phyloP scores from a whole-genome alignment of 2,888 invertebrate genomes.

The Ariolimax columbianus region DNA sequence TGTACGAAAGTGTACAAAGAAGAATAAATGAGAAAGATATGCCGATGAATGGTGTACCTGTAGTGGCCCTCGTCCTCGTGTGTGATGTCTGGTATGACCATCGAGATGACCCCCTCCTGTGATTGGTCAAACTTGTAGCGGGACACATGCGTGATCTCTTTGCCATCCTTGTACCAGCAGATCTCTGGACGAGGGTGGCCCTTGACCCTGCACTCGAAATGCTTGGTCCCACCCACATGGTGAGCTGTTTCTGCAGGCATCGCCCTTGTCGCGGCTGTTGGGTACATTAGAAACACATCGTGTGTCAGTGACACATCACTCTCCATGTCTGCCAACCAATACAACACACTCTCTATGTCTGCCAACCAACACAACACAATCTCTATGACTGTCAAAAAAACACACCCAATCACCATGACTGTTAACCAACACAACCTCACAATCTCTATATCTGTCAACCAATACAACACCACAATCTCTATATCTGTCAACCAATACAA shows the following conservation, averaged over 20 bases:
- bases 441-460: too few relatives aligned
- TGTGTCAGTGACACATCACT: background rate
- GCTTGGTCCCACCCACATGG: conserved; percentile 72
- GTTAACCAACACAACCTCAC: too few relatives aligned
- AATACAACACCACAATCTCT: too few relatives aligned
- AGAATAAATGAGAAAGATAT: background rate
- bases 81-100: conserved; percentile 72
- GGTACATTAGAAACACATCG: background rate
- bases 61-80: conserved; percentile 76
- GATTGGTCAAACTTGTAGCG: conserved; percentile 72
- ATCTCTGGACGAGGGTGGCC: conserved; percentile 77
- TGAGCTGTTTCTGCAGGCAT: conserved; percentile 66
- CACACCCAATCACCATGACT: too few relatives aligned
- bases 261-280: background rate
- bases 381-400: too few relatives aligned
- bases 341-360: too few relatives aligned
- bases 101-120: conserved; percentile 71
- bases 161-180: conserved; percentile 77
- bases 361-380: too few relatives aligned
- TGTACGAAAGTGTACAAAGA: background rate
- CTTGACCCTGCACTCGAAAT: conserved; percentile 76
- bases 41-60: conserved; percentile 43
- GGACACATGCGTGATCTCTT: conserved; percentile 72
- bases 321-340: too few relatives aligned
- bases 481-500: too few relatives aligned